Percentiles rank a stretch among this genome's conserved stretches.
Conservation (phyloP, 2,113 vertebrate species). For the Shinisaurus crocodilurus region DNA sequence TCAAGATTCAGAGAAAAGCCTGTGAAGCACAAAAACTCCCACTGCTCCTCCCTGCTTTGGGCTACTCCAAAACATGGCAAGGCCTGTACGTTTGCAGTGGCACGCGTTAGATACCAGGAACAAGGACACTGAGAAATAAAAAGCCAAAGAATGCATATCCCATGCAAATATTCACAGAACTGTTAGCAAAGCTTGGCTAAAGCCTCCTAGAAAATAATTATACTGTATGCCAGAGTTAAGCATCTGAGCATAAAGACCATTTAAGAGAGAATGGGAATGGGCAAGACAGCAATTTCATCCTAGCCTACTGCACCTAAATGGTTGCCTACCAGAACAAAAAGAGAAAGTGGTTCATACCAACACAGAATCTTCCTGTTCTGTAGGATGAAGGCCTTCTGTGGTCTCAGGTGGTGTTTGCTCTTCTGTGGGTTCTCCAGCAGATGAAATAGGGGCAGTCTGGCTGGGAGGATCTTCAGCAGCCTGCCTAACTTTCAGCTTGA, state of each 20-base stretch:
- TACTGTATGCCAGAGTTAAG: neutral
- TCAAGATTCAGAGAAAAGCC: neutral
- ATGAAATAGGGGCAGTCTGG: neutral
- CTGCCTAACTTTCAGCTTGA: neutral
- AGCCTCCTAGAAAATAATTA: neutral
- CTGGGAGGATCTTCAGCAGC: neutral
- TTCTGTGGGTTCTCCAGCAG: neutral
- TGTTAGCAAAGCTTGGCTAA: neutral
- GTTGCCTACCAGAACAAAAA: neutral
- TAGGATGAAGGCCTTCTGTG: neutral
- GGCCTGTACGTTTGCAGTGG: neutral
- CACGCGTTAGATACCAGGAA: neutral
- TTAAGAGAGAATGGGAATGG: neutral
- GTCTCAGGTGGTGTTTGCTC: neutral
- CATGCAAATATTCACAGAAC: neutral
- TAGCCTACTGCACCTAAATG: neutral
- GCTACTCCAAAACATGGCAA: neutral
- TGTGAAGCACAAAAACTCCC: neutral
- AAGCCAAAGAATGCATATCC: neutral
- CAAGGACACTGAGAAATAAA: fast-evolving
- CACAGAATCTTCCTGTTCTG: neutral
- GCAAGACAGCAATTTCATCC: neutral
- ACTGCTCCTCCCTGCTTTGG: neutral
- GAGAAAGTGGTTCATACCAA: neutral
- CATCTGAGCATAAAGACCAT: neutral